Evolutionary conservation across 2,113 vertebrate species (phyloP), one percentile per base, ranked within the genome.

Genomic region (Hystrix brachyura): DNA sequence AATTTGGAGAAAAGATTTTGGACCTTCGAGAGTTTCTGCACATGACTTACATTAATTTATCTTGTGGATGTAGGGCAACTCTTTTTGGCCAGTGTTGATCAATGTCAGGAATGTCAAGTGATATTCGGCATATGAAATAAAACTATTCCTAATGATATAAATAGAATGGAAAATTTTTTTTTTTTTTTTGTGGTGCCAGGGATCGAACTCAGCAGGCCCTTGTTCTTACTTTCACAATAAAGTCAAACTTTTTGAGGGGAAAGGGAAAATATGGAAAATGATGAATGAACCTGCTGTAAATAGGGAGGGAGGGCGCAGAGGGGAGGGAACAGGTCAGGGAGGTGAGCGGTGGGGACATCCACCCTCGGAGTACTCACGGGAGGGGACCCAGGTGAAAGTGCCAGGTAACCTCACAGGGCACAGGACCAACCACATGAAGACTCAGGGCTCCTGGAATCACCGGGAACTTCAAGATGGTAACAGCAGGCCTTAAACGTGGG

Each of bases 401-500:
- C 74, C 51, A 32, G 19, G 90, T 29, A n/a, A 79, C 72, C 67
- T 72, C 13, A 2, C 53, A 19, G 38, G 71, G n/a, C n/a, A 60
- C 82, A 10, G 46, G 64, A 51, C 51, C 10, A 1, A 51, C 34
- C 27, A 17, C 57, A 0, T 17, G 27, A 76, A 62, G 46, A 19
- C 69, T 11, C 11, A 3, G 60, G 55, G 38, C 5, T 72, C 60
- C 69, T 18, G 43, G 27, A 76, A n/a, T 13, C 7, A 1, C 4
- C 1, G 10, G 14, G 91, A 32, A 27, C 32, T 46, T 74, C 17
- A 27, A 38, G 25, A 27, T 0, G 15, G 0, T 55, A 29, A 32
- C 1, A 8, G 17, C n/a, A 76, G 74, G 27, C 17, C 55, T 29
- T 8, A 48, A 64, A 32, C n/a, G 53, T 14, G 51, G 0, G 0